A percentile compares a stretch with the other conserved stretches of the same genome.
These are phyloP conservation scores for Heteromyza rotundicornis DNA, from an alignment of 2,888 invertebrate genomes.

Conservation along the genomic window DNA sequence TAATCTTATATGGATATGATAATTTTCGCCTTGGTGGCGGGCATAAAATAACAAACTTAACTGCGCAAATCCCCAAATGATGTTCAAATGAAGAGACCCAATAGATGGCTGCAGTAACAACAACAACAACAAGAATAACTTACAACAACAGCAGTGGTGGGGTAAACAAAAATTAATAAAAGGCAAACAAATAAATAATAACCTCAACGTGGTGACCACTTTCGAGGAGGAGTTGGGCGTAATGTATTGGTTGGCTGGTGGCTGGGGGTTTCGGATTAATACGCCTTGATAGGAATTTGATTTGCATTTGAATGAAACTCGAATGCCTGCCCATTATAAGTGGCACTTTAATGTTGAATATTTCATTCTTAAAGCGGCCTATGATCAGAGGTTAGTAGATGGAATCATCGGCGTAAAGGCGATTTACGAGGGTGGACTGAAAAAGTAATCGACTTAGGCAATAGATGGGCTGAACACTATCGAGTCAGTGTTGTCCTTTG, in stretches of 20 bases:
- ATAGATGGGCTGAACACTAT: too few relatives aligned
- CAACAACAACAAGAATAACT: too few relatives aligned
- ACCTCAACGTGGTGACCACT: conserved; percentile 15
- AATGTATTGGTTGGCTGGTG: background rate
- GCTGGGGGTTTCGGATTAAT: conserved; percentile 2
- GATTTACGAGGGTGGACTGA: too few relatives aligned
- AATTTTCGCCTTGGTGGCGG: conserved; percentile 11
- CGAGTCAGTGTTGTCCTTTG: too few relatives aligned
- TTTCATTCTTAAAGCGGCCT: too few relatives aligned
- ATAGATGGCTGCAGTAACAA: background rate
- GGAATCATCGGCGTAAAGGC: too few relatives aligned
- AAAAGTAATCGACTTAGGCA: too few relatives aligned
- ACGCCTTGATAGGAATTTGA: conserved; percentile 18
- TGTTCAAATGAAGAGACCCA: conserved; percentile 12
- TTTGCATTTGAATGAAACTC: conserved; percentile 26
- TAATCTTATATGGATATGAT: conserved; percentile 10
- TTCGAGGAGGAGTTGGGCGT: background rate
- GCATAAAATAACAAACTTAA: conserved; percentile 14
- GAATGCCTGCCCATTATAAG: too few relatives aligned
- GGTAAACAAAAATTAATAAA: background rate
- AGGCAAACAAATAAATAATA: conserved; percentile 15
- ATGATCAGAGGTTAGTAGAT: too few relatives aligned
- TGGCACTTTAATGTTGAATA: too few relatives aligned
- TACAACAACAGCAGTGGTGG: too few relatives aligned
- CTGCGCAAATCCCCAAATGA: conserved; percentile 19